Evolutionary conservation across 2,113 vertebrate species (phyloP), one percentile per base, ranked within the genome.

Genomic region (Spilogale gracilis): DNA sequence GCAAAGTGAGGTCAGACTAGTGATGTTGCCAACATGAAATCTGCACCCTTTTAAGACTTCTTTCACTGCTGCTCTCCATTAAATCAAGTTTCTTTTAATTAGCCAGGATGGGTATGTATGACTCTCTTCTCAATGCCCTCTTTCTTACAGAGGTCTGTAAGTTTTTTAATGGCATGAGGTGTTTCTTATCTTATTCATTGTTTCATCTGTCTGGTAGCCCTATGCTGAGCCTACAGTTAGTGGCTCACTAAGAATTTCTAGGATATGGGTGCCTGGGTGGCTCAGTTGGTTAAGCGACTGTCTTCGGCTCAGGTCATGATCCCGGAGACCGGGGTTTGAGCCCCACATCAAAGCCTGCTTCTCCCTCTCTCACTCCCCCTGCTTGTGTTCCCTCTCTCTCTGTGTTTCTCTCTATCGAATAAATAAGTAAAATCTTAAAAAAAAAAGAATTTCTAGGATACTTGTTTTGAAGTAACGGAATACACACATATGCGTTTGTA

Each of bases 1-100:
- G 61, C 81, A 88, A 96, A 93, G 27, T 60, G 38, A 84, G 14
- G 69, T 88, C 83, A 74, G 74, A 80, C 50, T 76, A 63, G 65
- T 43, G 45, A 92, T 48, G 54, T 71, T 87, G 54, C 65, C 38
- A 65, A 54, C 23, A 13, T 61, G 56, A 89, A 91, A 76, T 85
- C 61, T 58, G n/a, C 5, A 38, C 27, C 52, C 27, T 96, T 95
- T 45, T 60, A 67, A 88, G 16, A n/a, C 71, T 91, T 82, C 50
- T 92, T 91, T 93, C 85, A 50, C 43, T 45, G 23, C 20, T n/a
- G 4, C 23, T 91, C n/a, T 76, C 78, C 56, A 30, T 91, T 94
- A 69, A 94, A 83, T 74, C 11, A 2, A 69, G 0, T 93, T 90
- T 98, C 8, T n/a, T 56, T 84, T 93, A 56, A 43, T 69, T 65